These are phyloP conservation scores for Hirtodrosophila histrioides DNA, from an alignment of 2,888 invertebrate genomes.

Conservation along the genomic window DNA sequence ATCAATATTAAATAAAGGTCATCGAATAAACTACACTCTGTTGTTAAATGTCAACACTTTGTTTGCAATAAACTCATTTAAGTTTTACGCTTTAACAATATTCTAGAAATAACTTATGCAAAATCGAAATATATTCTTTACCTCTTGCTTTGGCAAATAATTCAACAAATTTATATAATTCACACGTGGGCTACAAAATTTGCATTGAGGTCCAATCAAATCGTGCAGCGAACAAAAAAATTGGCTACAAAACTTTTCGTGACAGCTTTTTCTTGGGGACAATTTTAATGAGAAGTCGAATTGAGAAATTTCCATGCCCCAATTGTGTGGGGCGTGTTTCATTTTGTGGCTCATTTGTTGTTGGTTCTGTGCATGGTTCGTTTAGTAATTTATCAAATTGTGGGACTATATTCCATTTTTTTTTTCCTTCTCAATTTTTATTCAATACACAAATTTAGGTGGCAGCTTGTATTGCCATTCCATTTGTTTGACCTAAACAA, in stretches of 20 bases:
- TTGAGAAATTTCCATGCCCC: slow-evolving; percentile 15
- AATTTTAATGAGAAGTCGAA: slow-evolving; percentile 49
- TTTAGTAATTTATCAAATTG: slow-evolving; percentile 42
- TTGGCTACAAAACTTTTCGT: slow-evolving; percentile 22
- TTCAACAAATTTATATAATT: slow-evolving; percentile 37
- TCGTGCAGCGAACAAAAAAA: slow-evolving; percentile 45
- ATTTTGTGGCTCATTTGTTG: slow-evolving; percentile 23
- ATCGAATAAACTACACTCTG: no score
- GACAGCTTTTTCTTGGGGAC: neutral
- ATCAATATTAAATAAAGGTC: no score
- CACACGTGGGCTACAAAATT: slow-evolving; percentile 28
- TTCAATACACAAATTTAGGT: no score
- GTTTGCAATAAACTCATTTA: no score
- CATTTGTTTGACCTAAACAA: no score
- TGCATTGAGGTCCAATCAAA: slow-evolving; percentile 41
- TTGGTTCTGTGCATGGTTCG: slow-evolving; percentile 38
- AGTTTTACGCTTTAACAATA: no score
- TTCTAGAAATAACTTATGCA: no score
- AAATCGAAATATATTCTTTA: no score
- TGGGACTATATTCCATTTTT: no score
- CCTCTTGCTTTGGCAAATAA: slow-evolving; percentile 11
- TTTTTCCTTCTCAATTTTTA: neutral
- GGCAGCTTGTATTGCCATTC: no score
- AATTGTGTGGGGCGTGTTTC: slow-evolving; percentile 31
- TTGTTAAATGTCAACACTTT: no score